Base-by-base conservation (phyloP, 2,113 vertebrate genomes). In the Platysternon megacephalum region DNA sequence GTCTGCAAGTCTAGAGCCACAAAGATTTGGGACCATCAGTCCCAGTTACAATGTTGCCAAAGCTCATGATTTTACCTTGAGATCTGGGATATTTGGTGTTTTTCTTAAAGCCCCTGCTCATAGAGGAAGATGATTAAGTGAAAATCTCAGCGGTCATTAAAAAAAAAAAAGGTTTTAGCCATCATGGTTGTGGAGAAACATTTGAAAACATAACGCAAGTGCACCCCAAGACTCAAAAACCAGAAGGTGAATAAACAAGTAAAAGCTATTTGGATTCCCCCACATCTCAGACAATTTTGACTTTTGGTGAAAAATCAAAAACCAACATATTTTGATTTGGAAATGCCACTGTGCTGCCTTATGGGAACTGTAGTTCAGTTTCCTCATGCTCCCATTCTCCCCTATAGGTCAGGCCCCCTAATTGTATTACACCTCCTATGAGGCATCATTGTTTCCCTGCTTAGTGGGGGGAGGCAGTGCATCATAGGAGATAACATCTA, bases 221-320 rank as follows among this genome's bases (percentile, higher is more conserved):
- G 13, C 29, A 35, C 29, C 29, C 58, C 29, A 61, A 61, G 58
- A 61, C 12, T 61, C 58, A 61, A 61, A 61, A 32, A 32, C 7
- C 58, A 61, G 58, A 61, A 61, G 29, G 29, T 61, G 29, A 61
- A 58, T 58, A 53, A 13, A 58, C 29, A 58, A 5, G 56, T 58
- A 53, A 58, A 58, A 58, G 28, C 26, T 58, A 58, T 35, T 61
- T 61, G 58, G 58, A 61, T 29, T 61, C 29, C 29, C 13, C 3
- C 58, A 32, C 58, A 61, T 14, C 29, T 53, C 58, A 61, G 58
- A 61, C 14, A 90, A 87, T 93, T 90, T 91, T 81, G 7, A 82
- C 93, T 94, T 83, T 51, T 85, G 91, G 84, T 61, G 51, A 85
- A 96, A 96, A 93, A n/a, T 49, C 42, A 84, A 86, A 94, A 82